Base-by-base conservation (phyloP, 2,797 vertebrate species). In the Muscicapa striata region DNA sequence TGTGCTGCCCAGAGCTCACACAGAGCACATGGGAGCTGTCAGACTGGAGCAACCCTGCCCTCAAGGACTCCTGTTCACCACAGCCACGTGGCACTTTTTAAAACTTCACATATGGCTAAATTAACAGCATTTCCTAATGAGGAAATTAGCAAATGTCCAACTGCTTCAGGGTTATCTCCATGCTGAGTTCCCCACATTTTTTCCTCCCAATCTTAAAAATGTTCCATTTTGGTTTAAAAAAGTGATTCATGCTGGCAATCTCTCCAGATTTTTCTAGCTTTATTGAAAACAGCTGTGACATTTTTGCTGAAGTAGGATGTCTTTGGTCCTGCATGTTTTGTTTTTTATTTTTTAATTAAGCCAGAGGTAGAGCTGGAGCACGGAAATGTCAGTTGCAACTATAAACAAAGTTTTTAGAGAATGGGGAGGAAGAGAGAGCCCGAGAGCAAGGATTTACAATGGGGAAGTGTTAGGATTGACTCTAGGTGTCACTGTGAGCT, bases 401-500 rank as follows among this genome's bases (percentile, higher is more conserved):
- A 15, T 69, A 63, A 76, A 57, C 36, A 29, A 78, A 80, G 58
- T 88, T 94, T 72, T 74, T 46, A 38, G n/a, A 76, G 74, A 49
- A 27, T 2, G 11, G 10, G 32, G 27, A 72, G 11, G 20, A 58
- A 48, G 30, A 34, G 22, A 54, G 32, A 77, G 54, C 7, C 30
- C 16, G 52, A 89, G 34, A 82, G 51, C 29, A 34, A 76, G 67
- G 80, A n/a, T 83, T 91, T 93, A 61, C 49, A 57, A 12, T 82
- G 70, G 83, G 57, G 38, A 94, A 94, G 57, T 70, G 24, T 87
- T 94, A 91, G 85, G 74, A 86, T 89, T 94, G 94, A 94, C 95
- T 95, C 91, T 96, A 96, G 95, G 93, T 96, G 95, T 96, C 94
- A 94, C 95, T 97, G 94, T 94, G 92, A 96, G 91, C 94, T 96